Evolutionary conservation across 1,140 invertebrate genomes (phyloP), one percentile per base, ranked within the genome.

Genomic region (Orius laevigatus): DNA sequence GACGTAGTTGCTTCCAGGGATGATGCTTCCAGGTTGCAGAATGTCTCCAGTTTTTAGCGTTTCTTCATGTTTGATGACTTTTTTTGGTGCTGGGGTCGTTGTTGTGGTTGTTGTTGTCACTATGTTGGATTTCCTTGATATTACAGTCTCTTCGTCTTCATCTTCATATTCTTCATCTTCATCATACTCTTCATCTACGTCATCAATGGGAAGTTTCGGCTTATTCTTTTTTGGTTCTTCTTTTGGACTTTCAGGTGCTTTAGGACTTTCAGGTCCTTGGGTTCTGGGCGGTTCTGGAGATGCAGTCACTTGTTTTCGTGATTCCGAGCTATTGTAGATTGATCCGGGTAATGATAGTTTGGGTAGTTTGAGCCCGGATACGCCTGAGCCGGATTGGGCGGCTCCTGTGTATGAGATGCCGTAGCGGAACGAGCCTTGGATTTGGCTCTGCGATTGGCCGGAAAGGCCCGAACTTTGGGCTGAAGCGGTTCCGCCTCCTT

Each of bases 361-460:
- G 11, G 52, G 52, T 14, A 49, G 47, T 41, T 36, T 39, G 32
- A 49, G 39, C 11, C 43, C 50, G 14, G 51, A 36, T 35, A 74
- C 69, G 52, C 82, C 82, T 9, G 81, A 79, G 10, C 81, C 82
- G 25, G 84, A 75, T 62, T 87, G 84, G 3, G 84, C 83, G 1
- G 79, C 81, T 10, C 84, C 84, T 20, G 71, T 79, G 55, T 86
- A 87, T 10, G 74, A 77, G 15, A 86, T 81, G 12, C 84, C 82
- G 60, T 80, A 82, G 35, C 72, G 71, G 56, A 76, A 83, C 11
- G 79, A 75, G 25, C 84, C 82, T 59, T 77, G 75, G 19, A 87
- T 70, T 63, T 86, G 82, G 19, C 79, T 78, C 60, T 85, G 82
- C 33, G 81, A 82, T 60, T 83, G 79, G 4, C 83, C 83, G 12